Conservation (phyloP, 2,888 invertebrate species). For the Synergus gifuensis region DNA sequence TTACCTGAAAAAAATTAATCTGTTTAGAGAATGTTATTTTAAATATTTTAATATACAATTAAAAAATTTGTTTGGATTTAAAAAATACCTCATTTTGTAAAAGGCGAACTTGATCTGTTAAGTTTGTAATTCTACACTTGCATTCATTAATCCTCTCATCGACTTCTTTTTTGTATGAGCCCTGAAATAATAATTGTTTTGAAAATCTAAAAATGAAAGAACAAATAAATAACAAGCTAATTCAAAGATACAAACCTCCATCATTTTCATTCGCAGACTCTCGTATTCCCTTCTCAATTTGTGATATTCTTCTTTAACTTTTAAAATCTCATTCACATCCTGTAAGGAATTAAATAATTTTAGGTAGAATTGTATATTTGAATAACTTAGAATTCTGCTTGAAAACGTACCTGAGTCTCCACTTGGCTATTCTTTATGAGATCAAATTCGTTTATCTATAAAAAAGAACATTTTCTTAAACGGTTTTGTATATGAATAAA, state of each 20-base stretch:
- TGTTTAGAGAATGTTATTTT: background rate
- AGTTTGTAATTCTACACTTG: constrained; percentile 58
- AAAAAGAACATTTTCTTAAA: constrained; percentile 35
- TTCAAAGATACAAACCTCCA: constrained; percentile 55
- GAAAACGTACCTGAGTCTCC: constrained; percentile 45
- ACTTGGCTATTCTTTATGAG: constrained; percentile 44
- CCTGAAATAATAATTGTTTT: background rate
- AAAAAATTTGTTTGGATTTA: background rate
- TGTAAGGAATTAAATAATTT: constrained; percentile 29
- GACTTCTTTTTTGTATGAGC: constrained; percentile 54
- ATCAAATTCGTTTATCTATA: constrained; percentile 54
- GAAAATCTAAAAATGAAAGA: background rate
- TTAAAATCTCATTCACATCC: constrained; percentile 59
- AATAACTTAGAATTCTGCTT: constrained; percentile 25
- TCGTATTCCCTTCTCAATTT: constrained; percentile 63
- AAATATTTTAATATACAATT: background rate
- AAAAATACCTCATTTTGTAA: constrained; percentile 64
- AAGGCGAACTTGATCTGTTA: constrained; percentile 63
- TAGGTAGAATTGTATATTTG: constrained; percentile 8
- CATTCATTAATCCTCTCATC: constrained; percentile 58
- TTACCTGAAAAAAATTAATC: constrained; percentile 54
- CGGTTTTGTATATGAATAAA: constrained; percentile 8
- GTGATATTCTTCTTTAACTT: constrained; percentile 62
- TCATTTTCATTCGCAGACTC: constrained; percentile 58
- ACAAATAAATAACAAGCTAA: constrained; percentile 25